phyloP scores from a whole-genome alignment of 2,888 invertebrate genomes.

The Eulithis testata region DNA sequence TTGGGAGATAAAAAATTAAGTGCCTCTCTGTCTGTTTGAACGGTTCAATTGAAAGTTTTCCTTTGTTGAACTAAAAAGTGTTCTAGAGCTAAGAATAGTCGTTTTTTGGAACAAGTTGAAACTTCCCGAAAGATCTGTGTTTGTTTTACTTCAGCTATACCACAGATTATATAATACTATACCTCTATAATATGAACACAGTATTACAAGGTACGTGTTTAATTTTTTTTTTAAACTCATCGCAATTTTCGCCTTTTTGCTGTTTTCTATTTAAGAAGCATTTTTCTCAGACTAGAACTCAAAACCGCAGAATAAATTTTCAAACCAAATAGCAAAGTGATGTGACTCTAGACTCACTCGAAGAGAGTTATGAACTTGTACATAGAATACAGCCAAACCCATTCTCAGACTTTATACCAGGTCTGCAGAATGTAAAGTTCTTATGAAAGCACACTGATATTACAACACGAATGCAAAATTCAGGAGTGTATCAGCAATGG shows the following conservation, averaged over 20 bases:
- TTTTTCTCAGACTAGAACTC: too few relatives aligned
- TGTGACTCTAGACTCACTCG: too few relatives aligned
- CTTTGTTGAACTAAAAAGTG: constrained; percentile 29
- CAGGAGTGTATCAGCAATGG: constrained; percentile 47
- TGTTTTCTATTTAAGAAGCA: too few relatives aligned
- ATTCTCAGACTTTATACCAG: background rate
- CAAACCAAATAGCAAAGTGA: too few relatives aligned
- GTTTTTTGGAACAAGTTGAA: constrained; percentile 2
- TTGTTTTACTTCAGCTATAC: background rate
- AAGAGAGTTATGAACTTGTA: background rate
- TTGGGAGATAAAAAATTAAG: constrained; percentile 42
- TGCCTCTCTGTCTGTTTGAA: constrained; percentile 39
- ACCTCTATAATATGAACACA: too few relatives aligned
- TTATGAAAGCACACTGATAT: constrained; percentile 17
- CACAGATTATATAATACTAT: too few relatives aligned
- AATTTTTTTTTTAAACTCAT: too few relatives aligned
- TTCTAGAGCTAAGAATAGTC: constrained; percentile 10
- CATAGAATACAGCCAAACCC: too few relatives aligned
- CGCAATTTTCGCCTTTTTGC: too few relatives aligned
- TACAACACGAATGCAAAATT: constrained; percentile 51
- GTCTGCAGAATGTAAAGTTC: background rate
- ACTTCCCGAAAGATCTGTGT: background rate
- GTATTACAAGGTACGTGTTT: too few relatives aligned
- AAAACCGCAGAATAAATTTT: too few relatives aligned
- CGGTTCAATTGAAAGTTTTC: constrained; percentile 39